These are phyloP conservation scores for Rynchops niger DNA, from an alignment of 2,113 vertebrate genomes.

Conservation along the genomic window DNA sequence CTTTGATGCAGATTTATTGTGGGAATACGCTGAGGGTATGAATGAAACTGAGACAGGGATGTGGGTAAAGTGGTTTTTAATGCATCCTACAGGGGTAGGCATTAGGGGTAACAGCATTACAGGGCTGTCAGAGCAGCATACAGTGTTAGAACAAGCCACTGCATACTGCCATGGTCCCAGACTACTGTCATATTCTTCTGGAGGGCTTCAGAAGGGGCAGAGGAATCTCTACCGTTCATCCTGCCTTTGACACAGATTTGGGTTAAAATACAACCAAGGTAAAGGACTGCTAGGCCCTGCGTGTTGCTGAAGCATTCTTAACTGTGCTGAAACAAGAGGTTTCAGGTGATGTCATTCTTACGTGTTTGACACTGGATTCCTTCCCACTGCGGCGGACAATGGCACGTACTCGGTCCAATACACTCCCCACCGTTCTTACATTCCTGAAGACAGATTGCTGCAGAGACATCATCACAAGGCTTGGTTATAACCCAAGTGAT, in stretches of 20 bases:
- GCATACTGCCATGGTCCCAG: background rate
- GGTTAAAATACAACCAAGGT: background rate
- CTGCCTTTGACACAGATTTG: background rate
- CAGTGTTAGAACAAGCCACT: background rate
- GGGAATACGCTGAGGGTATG: background rate
- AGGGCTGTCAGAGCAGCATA: background rate
- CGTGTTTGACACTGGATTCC: constrained; percentile 85
- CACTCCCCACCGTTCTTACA: constrained; percentile 90
- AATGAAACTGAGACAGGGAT: background rate
- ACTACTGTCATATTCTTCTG: background rate
- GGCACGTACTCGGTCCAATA: constrained; percentile 81
- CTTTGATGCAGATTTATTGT: background rate
- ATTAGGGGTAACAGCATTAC: background rate
- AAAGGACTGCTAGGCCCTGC: background rate
- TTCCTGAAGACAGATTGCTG: constrained; percentile 88
- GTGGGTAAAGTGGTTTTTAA: background rate
- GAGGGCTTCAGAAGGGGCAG: background rate
- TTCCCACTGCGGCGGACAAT: constrained; percentile 84
- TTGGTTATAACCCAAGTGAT: background rate
- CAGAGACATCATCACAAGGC: constrained; percentile 9
- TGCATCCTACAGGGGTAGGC: background rate
- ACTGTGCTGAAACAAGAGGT: background rate
- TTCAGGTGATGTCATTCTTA: constrained; percentile 70
- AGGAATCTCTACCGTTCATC: background rate
- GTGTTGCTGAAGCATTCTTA: background rate